phyloP scores from a whole-genome alignment of 1,140 invertebrate species.

The Lasaia peninsularis region DNA sequence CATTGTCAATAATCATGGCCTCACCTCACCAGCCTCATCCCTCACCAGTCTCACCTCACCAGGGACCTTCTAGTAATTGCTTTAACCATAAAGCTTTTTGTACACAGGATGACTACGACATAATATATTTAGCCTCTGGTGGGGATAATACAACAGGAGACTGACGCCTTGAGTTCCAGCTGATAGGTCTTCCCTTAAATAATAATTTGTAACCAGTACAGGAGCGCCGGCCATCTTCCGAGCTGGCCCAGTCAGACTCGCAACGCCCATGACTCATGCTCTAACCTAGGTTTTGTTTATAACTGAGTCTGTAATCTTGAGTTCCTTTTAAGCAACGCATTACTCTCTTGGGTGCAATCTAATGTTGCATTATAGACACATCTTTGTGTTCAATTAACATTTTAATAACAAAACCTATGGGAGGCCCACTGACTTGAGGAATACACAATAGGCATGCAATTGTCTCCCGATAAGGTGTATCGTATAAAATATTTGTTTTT shows the following conservation, averaged over 20 bases:
- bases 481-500: not conserved
- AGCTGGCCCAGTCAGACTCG: constrained; percentile 60
- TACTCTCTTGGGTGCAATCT: constrained; percentile 27
- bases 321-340: constrained; percentile 34
- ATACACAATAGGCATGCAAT: constrained; percentile 25
- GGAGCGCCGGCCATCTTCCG: constrained; percentile 26
- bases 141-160: constrained; percentile 35
- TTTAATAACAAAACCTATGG: constrained; percentile 27
- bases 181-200: constrained; percentile 32
- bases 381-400: constrained; percentile 25
- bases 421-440: constrained; percentile 23
- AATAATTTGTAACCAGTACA: constrained; percentile 37
- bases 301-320: constrained; percentile 36
- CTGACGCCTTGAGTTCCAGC: constrained; percentile 35
- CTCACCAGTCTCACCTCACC: constrained; percentile 22
- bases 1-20: constrained; percentile 29
- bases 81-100: constrained; percentile 32
- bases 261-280: constrained; percentile 35
- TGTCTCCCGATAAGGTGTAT: constrained; percentile 24
- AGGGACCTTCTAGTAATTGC: constrained; percentile 29
- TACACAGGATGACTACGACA: constrained; percentile 28
- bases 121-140: constrained; percentile 35
- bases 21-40: constrained; percentile 13
- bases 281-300: constrained; percentile 34
- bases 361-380: constrained; percentile 24